Percentiles rank a stretch among this genome's conserved stretches.
Conservation (phyloP, 35 echinoderm and acorn worm species). For the Apostichopus parvimensis region DNA sequence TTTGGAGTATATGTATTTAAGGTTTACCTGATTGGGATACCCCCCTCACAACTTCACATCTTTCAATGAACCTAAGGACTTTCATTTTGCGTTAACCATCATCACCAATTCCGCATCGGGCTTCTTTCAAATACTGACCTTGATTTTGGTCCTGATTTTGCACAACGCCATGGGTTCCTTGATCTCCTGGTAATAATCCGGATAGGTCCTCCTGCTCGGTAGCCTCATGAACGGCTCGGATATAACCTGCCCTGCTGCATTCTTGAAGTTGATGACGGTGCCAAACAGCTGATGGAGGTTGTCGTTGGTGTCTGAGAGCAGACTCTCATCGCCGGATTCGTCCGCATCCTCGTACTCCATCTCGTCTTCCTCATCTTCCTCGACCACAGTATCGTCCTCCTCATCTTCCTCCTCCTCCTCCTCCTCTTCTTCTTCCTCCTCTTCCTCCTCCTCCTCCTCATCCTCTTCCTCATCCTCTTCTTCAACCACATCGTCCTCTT, state of each 20-base stretch:
- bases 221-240: constrained; percentile 95
- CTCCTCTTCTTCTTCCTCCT: constrained; percentile 8
- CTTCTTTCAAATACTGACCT: constrained; percentile 53
- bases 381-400: constrained; percentile 1
- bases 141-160: constrained; percentile 93
- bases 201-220: constrained; percentile 80
- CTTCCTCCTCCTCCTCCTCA: constrained; percentile 39
- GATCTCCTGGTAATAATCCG: constrained; percentile 96
- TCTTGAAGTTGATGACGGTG: constrained; percentile 68
- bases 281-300: constrained; percentile 67
- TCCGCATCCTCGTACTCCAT: constrained; percentile 92
- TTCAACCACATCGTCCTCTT: constrained; percentile 49
- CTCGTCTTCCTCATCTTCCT: constrained; percentile 29
- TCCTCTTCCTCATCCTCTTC: constrained; percentile 74
- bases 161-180: constrained; percentile 83
- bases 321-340: constrained; percentile 83
- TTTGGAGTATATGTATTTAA: too few species aligned
- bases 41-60: too few species aligned
- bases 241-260: constrained; percentile 76
- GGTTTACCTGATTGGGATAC: not conserved
- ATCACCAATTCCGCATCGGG: too few species aligned
- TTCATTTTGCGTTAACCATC: too few species aligned
- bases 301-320: constrained; percentile 69
- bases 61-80: too few species aligned
- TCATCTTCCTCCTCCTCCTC: constrained; percentile 33